Evolutionary conservation across 2,113 vertebrate genomes (phyloP), one percentile per base, ranked within the genome.

Genomic region (Caracal caracal): DNA sequence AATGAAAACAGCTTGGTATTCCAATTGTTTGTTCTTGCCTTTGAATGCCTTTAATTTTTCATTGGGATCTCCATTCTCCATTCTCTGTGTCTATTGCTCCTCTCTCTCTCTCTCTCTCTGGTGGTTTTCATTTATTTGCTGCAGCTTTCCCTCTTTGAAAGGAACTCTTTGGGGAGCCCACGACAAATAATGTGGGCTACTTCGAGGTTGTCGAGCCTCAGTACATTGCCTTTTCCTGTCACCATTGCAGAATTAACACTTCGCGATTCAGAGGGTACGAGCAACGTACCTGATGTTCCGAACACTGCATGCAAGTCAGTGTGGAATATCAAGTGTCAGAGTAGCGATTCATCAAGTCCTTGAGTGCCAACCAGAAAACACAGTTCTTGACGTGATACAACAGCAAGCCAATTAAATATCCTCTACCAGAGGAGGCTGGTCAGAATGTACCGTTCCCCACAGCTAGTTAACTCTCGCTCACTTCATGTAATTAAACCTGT

Each of bases 181-280:
- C 93, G 96, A 96, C 95, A 98, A 98, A 97, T 97, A 96, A 97
- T 89, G 73, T 92, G 97, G 88, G 87, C 80, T 98, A 93, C 97
- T 97, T 98, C 97, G 96, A 98, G 94, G 96, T 93, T 98, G 88
- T 92, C 93, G 86, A 95, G 80, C 93, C 68, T 97, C 79, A 93
- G 95, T 86, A 85, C 78, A 93, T 97, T 98, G 96, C 96, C 97
- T 96, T 96, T 96, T 87, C 82, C 97, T 98, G 95, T 95, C 97
- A 97, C 97, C 82, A 82, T 88, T 96, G 84, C 88, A 97, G 95
- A 98, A 98, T 97, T 98, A 98, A 95, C 96, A 98, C 94, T 95
- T 96, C 97, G 96, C 78, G 97, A 30, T 61, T 75, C 30, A 37
- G 26, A 90, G n/a, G 30, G 24, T 96, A 96, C 84, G 79, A 97